phyloP scores from a whole-genome alignment of 1,140 invertebrate species.

The Asbolus verrucosus region DNA sequence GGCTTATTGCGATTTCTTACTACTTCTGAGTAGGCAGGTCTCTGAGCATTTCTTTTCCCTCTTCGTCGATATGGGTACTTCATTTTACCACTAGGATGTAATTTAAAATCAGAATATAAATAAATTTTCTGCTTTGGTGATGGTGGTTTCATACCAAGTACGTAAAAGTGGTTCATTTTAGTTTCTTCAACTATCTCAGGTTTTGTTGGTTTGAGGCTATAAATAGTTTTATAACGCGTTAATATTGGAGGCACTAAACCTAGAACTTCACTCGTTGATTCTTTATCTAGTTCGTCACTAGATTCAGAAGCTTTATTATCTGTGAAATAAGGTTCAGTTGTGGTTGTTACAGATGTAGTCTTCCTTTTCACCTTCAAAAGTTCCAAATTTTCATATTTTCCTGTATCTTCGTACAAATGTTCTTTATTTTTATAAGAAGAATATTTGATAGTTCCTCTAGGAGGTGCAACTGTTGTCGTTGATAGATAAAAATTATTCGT shows the following conservation, averaged over 20 bases:
- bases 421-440: conserved; percentile 10
- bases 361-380: conserved; percentile 35
- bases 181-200: conserved; percentile 15
- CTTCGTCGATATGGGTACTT: conserved; percentile 23
- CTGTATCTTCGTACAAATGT: not conserved
- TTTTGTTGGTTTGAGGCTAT: conserved; percentile 5
- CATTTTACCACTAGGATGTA: not conserved
- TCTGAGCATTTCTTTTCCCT: conserved; percentile 46
- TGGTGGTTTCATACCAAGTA: conserved; percentile 61
- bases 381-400: conserved; percentile 9
- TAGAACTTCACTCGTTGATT: conserved; percentile 16
- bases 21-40: conserved; percentile 53
- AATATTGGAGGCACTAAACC: conserved; percentile 53
- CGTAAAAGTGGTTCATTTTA: conserved; percentile 54
- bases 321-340: not conserved
- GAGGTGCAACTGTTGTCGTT: conserved; percentile 12
- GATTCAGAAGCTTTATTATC: not conserved
- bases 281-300: conserved; percentile 11
- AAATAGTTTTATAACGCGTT: conserved; percentile 55
- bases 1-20: conserved; percentile 49
- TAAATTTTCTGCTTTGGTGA: conserved; percentile 50
- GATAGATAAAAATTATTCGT: conserved; percentile 14
- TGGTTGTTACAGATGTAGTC: conserved; percentile 39
- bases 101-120: conserved; percentile 55
- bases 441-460: conserved; percentile 6